Evolutionary conservation across 2,888 invertebrate genomes (phyloP).

Genomic region (Rhorus exstirpatorius): DNA sequence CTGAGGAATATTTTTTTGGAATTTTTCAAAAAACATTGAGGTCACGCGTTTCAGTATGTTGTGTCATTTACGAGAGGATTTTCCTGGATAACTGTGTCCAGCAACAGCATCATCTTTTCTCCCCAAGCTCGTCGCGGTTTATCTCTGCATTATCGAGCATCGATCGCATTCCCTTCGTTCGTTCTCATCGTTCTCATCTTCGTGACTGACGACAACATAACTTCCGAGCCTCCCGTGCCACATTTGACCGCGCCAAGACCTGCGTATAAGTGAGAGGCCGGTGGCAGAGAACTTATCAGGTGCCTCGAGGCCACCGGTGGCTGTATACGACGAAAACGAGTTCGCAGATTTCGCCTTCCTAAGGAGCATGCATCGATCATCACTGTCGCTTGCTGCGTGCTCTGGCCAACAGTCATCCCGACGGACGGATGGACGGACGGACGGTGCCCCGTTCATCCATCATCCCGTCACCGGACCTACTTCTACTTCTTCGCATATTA

Average conservation of each 20-base stretch:
- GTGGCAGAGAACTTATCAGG: constrained; percentile 70
- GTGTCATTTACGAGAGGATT: background rate
- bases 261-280: constrained; percentile 48
- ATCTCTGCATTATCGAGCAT: constrained; percentile 52
- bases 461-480: constrained; percentile 82
- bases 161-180: constrained; percentile 56
- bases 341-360: constrained; percentile 79
- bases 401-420: constrained; percentile 72
- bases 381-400: constrained; percentile 83
- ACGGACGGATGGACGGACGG: constrained; percentile 74
- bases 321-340: constrained; percentile 76
- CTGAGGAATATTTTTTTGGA: background rate
- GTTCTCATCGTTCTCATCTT: constrained; percentile 42
- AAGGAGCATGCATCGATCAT: constrained; percentile 84
- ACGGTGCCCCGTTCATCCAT: constrained; percentile 82
- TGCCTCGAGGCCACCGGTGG: constrained; percentile 68
- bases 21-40: background rate
- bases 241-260: constrained; percentile 53
- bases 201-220: constrained; percentile 52
- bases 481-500: constrained; percentile 74
- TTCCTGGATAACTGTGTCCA: background rate
- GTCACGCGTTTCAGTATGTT: background rate
- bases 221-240: constrained; percentile 69
- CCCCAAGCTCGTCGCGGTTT: constrained; percentile 6
- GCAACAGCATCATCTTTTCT: background rate